Base-by-base conservation (phyloP, 2,113 vertebrate species). In the Oreochromis aureus region DNA sequence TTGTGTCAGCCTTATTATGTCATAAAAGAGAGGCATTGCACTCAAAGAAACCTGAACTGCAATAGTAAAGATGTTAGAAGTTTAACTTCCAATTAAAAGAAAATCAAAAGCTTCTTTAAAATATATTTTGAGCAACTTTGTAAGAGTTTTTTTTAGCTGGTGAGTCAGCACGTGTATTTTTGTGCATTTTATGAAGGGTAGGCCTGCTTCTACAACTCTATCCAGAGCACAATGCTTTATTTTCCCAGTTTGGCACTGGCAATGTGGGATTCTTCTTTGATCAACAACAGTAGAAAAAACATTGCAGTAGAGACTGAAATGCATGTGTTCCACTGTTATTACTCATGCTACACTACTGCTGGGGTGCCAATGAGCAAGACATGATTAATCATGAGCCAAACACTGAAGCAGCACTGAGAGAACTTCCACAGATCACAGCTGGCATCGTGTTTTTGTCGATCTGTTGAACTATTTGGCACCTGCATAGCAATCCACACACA, bases 81-180 rank as follows among this genome's bases (percentile, higher is more conserved):
- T 73, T 46, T 7, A 3, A 73, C 13, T 73, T 73, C 22, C 41
- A 48, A 73, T 10, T 46, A 0, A 73, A 10, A 2, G 5, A 27
- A 27, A 27, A 27, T 27, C 27, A 39, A 73, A 27, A 73, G 3
- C 69, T 4, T 73, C 7, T 48, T 30, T 76, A 76, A 76, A 48
- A 76, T 46, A 48, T 7, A 0, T 48, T 76, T 48, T 0, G 24
- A 30, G 24, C 2, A 76, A 48, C 69, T 48, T 76, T 48, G 5
- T 46, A 46, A 27, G 5, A 0, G 39, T 73, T 27, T 44, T 22
- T 48, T 73, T 7, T 48, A 51, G 5, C 24, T 76, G 71, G 24
- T 51, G 24, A 76, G 24, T 24, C 12, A 24, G 16, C 16, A 32
- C 1, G 0, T 51, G 71, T 30, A 32, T 0, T 48, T 63, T 18